Percentiles rank a stretch among this genome's conserved stretches.
Evolutionary conservation across 2,113 vertebrate species (phyloP).

Genomic region (Microtus richardsoni): DNA sequence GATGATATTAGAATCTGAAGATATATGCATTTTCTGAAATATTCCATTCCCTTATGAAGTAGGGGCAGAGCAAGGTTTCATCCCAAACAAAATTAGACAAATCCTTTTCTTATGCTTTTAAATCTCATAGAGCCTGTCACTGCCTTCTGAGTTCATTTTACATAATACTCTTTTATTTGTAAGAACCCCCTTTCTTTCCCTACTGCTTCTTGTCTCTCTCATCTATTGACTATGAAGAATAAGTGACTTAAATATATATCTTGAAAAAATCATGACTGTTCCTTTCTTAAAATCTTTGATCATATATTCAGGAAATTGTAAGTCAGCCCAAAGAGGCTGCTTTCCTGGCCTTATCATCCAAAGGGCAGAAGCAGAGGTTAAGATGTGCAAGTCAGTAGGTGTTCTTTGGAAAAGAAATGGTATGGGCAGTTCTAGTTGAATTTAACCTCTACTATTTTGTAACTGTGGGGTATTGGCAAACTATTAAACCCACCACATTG

Average conservation of each 20-base stretch:
- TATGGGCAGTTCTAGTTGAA: too few species aligned
- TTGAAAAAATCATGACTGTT: conserved; percentile 47
- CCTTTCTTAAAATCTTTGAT: not conserved
- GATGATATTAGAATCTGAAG: conserved; percentile 75
- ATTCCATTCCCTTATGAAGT: not conserved
- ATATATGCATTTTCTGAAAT: conserved; percentile 63
- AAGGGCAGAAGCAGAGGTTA: not conserved
- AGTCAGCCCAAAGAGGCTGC: not conserved
- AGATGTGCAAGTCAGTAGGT: too few species aligned
- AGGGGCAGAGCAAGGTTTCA: conserved; percentile 50
- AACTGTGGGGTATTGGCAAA: not conserved
- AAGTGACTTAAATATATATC: not conserved
- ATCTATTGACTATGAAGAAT: not conserved
- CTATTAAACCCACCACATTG: not conserved
- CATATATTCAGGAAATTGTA: not conserved
- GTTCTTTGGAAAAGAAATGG: not conserved
- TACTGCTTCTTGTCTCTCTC: not conserved
- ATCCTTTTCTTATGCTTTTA: conserved; percentile 65
- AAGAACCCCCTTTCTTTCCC: not conserved
- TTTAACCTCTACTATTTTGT: not conserved
- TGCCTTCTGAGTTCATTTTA: conserved; percentile 62
- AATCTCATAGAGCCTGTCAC: conserved; percentile 61
- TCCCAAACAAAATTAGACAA: conserved; percentile 65
- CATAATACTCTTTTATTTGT: conserved; percentile 47
- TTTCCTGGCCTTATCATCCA: not conserved